A percentile compares a stretch with the other conserved stretches of the same genome.
phyloP scores from a whole-genome alignment of 2,797 vertebrate genomes.

The Tympanoctomys barrerae region DNA sequence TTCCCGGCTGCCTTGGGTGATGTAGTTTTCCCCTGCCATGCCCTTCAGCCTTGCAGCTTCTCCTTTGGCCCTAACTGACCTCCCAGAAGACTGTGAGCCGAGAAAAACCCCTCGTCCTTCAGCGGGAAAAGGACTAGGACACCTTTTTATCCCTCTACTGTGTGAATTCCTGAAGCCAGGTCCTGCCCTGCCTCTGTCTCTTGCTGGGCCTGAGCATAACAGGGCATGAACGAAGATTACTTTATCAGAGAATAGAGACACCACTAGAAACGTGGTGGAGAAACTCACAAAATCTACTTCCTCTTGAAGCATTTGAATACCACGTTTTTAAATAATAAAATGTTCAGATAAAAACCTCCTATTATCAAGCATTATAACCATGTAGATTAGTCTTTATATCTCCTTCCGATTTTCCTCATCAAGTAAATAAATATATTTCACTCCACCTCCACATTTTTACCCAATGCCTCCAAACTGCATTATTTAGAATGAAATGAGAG shows the following conservation, averaged over 20 bases:
- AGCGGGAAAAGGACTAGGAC: neutral
- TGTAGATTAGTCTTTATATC: neutral
- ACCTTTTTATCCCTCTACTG: neutral
- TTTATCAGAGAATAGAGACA: conserved; percentile 30
- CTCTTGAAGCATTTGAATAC: conserved; percentile 37
- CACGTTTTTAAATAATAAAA: conserved; percentile 19
- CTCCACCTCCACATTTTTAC: neutral
- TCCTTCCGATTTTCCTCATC: conserved; percentile 3
- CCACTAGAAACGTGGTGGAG: conserved; percentile 21
- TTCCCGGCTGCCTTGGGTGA: neutral
- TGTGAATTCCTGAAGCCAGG: neutral
- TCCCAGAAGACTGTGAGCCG: neutral
- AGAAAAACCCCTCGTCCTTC: neutral
- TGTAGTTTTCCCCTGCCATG: neutral
- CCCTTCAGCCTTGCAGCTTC: neutral
- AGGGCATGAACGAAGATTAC: neutral
- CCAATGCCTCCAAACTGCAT: conserved; percentile 6
- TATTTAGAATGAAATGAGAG: conserved; percentile 50
- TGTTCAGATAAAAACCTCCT: conserved; percentile 4
- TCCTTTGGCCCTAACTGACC: neutral
- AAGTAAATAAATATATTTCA: neutral
- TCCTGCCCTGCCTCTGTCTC: conserved; percentile 29
- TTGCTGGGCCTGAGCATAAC: neutral
- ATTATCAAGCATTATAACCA: neutral
- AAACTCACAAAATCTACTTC: conserved; percentile 52